Base-by-base conservation (phyloP, 1,140 invertebrate genomes). In the Papilio polyxenes region DNA sequence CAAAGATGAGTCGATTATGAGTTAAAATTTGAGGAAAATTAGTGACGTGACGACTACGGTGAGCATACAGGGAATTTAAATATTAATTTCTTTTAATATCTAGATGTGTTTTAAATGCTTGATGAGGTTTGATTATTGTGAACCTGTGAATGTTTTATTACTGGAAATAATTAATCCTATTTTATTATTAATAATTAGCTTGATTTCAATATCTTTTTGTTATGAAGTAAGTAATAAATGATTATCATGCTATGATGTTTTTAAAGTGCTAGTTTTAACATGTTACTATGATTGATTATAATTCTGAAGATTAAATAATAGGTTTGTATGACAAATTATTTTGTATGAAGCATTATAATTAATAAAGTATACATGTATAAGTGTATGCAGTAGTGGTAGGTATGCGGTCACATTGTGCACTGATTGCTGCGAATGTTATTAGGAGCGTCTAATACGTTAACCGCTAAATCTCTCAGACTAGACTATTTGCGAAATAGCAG, bases 401-500 rank as follows among this genome's bases (percentile, higher is more conserved):
- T 77, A 77, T 77, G 75, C 44, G 75, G 51, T 56, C 75, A 40
- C 31, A 72, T 72, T 72, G 75, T 49, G 44, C 51, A 37, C 77
- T 65, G 59, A 80, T 69, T 80, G 78, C 78, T 48, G 62, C 37
- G n/a, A 80, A 80, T 80, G 59, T 80, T 80, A 80, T 80, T 69
- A 80, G 37, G 78, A 80, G 37, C 56, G 62, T 80, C 78, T 69
- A 80, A 80, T 80, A 69, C 40, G 62, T 40, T 65, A 80, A 80
- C 78, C 78, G 62, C 78, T 69, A 80, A 80, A 80, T 80, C 78
- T 80, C 78, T 80, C 59, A 80, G 59, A 80, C 78, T 69, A 80
- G 78, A 80, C 78, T 80, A 80, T 80, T 80, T 80, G 78, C 78
- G 65, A 80, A 80, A 80, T 80, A 80, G 78, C 78, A 48, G 78